phyloP scores from a whole-genome alignment of 2,888 invertebrate genomes.

The Tolmerus cingulatus region DNA sequence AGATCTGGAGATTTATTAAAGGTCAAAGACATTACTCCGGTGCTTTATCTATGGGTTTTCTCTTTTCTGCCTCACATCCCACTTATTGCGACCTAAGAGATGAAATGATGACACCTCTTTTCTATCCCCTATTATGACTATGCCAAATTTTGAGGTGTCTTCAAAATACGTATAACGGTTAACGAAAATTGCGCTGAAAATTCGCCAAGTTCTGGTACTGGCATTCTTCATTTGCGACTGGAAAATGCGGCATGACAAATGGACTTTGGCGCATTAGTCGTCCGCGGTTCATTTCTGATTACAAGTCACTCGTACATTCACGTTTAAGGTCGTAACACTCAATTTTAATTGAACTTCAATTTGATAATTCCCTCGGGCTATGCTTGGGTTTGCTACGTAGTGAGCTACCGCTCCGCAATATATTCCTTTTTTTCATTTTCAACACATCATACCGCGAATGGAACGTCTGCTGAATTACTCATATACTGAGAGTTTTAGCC shows the following conservation, averaged over 20 bases:
- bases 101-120: not conserved
- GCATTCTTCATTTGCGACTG: not conserved
- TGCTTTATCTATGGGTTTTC: not conserved
- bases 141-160: not conserved
- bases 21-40: not conserved
- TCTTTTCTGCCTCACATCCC: not conserved
- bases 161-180: not conserved
- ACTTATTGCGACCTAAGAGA: not conserved
- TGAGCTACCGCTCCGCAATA: not conserved
- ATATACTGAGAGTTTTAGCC: not conserved
- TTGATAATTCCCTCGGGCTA: not conserved
- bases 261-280: not conserved
- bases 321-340: not conserved
- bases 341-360: constrained; percentile 5
- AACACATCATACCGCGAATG: not conserved
- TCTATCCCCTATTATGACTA: not conserved
- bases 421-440: not conserved
- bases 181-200: not conserved
- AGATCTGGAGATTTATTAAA: not conserved
- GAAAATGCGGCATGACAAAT: not conserved
- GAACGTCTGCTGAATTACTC: not conserved
- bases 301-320: not conserved
- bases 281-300: not conserved
- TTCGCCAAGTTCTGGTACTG: not conserved
- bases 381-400: not conserved